These are phyloP conservation scores for Telenomus remus DNA, from an alignment of 1,140 invertebrate genomes.

Conservation along the genomic window DNA sequence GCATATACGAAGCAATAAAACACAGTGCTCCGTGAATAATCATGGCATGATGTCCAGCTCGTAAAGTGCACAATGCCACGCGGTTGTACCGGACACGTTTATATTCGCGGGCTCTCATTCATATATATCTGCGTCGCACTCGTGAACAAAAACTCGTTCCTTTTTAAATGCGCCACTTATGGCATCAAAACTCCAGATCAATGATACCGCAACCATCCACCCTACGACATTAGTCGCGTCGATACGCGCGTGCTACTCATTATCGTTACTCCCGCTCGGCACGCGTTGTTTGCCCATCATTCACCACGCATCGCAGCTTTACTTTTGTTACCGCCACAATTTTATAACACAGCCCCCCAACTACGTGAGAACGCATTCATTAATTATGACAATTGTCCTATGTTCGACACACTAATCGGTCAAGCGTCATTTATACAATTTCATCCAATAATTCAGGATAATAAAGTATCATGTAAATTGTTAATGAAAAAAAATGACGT, in stretches of 20 bases:
- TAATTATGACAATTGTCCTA: slow-evolving; percentile 45
- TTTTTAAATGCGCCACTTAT: slow-evolving; percentile 44
- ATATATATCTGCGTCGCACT: slow-evolving; percentile 48
- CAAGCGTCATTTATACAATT: slow-evolving; percentile 41
- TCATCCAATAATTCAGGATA: slow-evolving; percentile 18
- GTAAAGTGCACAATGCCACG: slow-evolving; percentile 71
- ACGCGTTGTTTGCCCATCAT: slow-evolving; percentile 61
- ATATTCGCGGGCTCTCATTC: slow-evolving; percentile 47
- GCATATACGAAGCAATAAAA: slow-evolving; percentile 67
- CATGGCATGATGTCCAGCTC: slow-evolving; percentile 69
- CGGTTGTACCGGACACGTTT: slow-evolving; percentile 57
- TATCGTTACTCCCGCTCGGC: slow-evolving; percentile 60
- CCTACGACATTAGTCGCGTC: slow-evolving; percentile 38
- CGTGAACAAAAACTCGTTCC: slow-evolving; percentile 41
- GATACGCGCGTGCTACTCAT: slow-evolving; percentile 64
- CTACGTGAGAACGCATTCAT: slow-evolving; percentile 47
- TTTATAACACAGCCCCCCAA: slow-evolving; percentile 26
- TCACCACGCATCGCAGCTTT: slow-evolving; percentile 51
- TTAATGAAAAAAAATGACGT: neutral
- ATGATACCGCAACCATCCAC: slow-evolving; percentile 51
- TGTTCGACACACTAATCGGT: slow-evolving; percentile 42
- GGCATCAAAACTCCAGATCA: slow-evolving; percentile 49
- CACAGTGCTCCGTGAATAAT: slow-evolving; percentile 74
- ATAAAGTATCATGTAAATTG: neutral
- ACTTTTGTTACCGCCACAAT: slow-evolving; percentile 43